A percentile compares a stretch with the other conserved stretches of the same genome.
These are phyloP conservation scores for Aleiodes alternator DNA, from an alignment of 2,888 invertebrate species.

Conservation along the genomic window DNA sequence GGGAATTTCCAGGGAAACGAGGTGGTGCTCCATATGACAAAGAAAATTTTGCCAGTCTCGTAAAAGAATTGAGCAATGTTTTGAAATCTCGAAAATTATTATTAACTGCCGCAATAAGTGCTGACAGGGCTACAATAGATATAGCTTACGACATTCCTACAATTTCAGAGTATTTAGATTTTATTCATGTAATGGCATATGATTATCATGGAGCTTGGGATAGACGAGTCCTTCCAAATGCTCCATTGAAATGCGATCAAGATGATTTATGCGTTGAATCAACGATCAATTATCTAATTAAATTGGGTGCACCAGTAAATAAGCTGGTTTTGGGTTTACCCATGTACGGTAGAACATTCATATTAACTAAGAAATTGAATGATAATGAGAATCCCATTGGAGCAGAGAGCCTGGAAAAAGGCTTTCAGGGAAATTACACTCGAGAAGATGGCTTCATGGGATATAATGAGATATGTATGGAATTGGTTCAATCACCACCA, in stretches of 20 bases:
- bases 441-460: constrained; percentile 90
- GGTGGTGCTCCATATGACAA: constrained; percentile 86
- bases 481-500: constrained; percentile 53
- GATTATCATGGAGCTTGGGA: constrained; percentile 94
- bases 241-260: constrained; percentile 80
- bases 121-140: constrained; percentile 85
- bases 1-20: constrained; percentile 89
- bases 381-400: constrained; percentile 75
- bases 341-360: constrained; percentile 89
- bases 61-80: constrained; percentile 85
- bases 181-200: constrained; percentile 91
- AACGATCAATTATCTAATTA: constrained; percentile 85
- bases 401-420: constrained; percentile 77
- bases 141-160: constrained; percentile 85
- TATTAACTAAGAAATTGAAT: constrained; percentile 71
- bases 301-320: constrained; percentile 83
- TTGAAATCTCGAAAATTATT: constrained; percentile 83
- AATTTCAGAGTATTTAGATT: constrained; percentile 78
- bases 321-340: constrained; percentile 90
- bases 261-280: constrained; percentile 83
- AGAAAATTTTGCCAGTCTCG: constrained; percentile 85
- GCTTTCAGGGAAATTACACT: constrained; percentile 87
- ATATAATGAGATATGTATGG: constrained; percentile 83
- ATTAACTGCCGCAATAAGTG: constrained; percentile 89
- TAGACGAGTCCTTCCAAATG: constrained; percentile 84